Base-by-base conservation (phyloP, 2,113 vertebrate species). In the Athene noctua region DNA sequence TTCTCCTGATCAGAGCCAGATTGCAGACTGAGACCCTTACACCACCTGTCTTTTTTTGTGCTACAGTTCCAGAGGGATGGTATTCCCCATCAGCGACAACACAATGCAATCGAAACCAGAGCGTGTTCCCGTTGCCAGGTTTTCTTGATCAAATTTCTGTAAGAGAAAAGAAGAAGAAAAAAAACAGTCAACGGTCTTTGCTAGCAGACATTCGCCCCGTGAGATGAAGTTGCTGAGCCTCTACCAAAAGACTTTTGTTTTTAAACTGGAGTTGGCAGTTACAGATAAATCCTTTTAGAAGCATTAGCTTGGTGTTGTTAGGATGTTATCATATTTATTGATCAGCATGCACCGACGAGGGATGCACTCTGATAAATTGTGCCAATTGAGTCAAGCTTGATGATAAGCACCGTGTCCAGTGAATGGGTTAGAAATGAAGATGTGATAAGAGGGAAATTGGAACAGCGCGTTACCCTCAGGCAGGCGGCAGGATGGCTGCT, bases 81-180 rank as follows among this genome's bases (percentile, higher is more conserved):
- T 27, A 51, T 81, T 92, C 44, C 74, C 1, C 1, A 7, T 21
- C 70, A 67, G 19, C 27, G 36, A 10, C 21, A 14, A 18, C 3
- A 10, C 21, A 14, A 18, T 3, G 17, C 2, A 4, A 38, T 1
- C 1, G 8, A 70, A 74, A 70, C 20, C 0, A 1, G 36, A 73
- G 16, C 0, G 0, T 22, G 7, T 75, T 90, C 54, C 40, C 3
- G 3, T 27, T 38, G 20, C 20, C 34, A 57, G 32, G 3, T 68
- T 86, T 86, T 83, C 87, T 62, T 47, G 2, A 51, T 55, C 32
- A 49, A 70, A 38, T 59, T 49, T 66, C 49, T 65, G 21, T 73
- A 63, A 73, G 32, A 51, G 17, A 17, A 55, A 59, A 62, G 57
- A 62, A 38, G 25, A 23, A 49, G 11, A 62, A 78, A 29, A 47